These are phyloP conservation scores for Nesoenas mayeri DNA, from an alignment of 2,113 vertebrate genomes.

Conservation along the genomic window DNA sequence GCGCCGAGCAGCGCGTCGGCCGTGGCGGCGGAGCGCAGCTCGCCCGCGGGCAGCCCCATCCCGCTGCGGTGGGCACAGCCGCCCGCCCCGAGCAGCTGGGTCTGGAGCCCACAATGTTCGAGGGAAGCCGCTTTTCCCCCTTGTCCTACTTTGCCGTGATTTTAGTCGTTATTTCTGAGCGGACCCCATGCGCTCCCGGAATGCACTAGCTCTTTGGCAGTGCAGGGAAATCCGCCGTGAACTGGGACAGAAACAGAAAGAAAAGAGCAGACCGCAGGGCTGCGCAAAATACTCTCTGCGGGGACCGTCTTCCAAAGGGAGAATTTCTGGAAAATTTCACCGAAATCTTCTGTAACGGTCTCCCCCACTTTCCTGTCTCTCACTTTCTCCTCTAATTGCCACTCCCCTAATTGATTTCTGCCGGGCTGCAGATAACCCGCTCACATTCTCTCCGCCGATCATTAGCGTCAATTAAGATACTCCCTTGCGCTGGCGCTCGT, in stretches of 20 bases:
- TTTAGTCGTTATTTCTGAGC: background rate
- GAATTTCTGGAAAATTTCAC: background rate
- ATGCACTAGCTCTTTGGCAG: background rate
- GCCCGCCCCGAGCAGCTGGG: too few relatives aligned
- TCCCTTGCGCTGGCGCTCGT: background rate
- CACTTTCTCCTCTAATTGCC: background rate
- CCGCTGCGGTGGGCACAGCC: background rate
- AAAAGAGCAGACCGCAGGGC: background rate
- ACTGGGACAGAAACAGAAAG: background rate
- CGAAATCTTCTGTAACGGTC: background rate
- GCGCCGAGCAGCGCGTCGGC: background rate
- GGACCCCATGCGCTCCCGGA: background rate
- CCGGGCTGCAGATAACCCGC: background rate
- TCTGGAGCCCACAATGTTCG: background rate
- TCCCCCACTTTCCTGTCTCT: background rate
- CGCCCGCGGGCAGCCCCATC: background rate
- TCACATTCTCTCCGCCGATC: background rate
- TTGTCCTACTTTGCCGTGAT: background rate
- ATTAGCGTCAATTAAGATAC: slow-evolving; percentile 30
- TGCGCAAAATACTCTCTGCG: fast-evolving
- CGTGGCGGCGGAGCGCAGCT: background rate
- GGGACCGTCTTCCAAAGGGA: background rate
- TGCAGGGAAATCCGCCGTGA: background rate
- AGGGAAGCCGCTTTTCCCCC: background rate
- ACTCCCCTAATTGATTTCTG: slow-evolving; percentile 23